Percentiles rank a stretch among this genome's conserved stretches.
These are phyloP conservation scores for Apodemus speciosus DNA, from an alignment of 2,113 vertebrate genomes.

Conservation along the genomic window DNA sequence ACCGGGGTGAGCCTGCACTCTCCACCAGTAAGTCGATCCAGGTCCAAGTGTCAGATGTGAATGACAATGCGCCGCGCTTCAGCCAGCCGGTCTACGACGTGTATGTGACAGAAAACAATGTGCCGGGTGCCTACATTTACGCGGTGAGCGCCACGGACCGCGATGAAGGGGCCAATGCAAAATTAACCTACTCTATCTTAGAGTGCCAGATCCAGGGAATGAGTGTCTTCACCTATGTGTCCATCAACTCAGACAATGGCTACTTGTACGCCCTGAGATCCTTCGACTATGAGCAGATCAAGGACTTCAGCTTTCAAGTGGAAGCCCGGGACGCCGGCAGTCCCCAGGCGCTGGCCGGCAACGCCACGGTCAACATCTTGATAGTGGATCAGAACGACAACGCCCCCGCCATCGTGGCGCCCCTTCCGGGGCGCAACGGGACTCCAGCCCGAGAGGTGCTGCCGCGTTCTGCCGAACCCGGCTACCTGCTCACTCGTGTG, in stretches of 20 bases:
- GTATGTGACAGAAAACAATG: slow-evolving; percentile 98
- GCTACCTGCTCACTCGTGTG: slow-evolving; percentile 94
- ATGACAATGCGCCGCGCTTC: slow-evolving; percentile 97
- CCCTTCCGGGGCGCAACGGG: slow-evolving; percentile 92
- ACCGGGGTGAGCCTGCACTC: slow-evolving; percentile 91
- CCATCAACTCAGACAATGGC: slow-evolving; percentile 97
- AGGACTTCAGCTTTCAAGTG: slow-evolving; percentile 96
- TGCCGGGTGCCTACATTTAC: slow-evolving; percentile 97
- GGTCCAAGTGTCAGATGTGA: slow-evolving; percentile 96
- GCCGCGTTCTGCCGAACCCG: slow-evolving; percentile 94
- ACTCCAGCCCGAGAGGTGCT: slow-evolving; percentile 92
- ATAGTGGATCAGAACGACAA: slow-evolving; percentile 98
- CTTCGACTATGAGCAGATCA: slow-evolving; percentile 97
- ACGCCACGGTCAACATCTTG: slow-evolving; percentile 94
- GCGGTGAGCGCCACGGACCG: slow-evolving; percentile 95
- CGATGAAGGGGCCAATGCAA: slow-evolving; percentile 94
- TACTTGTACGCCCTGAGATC: slow-evolving; percentile 96
- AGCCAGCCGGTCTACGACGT: slow-evolving; percentile 94
- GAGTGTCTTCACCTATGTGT: slow-evolving; percentile 98
- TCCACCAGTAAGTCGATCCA: slow-evolving; percentile 94
- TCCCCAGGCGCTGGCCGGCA: slow-evolving; percentile 90
- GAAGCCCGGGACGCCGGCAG: slow-evolving; percentile 91
- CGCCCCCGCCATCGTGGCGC: slow-evolving; percentile 92
- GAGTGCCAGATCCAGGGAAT: slow-evolving; percentile 98
- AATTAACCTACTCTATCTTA: slow-evolving; percentile 94